phyloP scores from a whole-genome alignment of 1,140 invertebrate genomes.

The Brachionus asplanchnoidis region DNA sequence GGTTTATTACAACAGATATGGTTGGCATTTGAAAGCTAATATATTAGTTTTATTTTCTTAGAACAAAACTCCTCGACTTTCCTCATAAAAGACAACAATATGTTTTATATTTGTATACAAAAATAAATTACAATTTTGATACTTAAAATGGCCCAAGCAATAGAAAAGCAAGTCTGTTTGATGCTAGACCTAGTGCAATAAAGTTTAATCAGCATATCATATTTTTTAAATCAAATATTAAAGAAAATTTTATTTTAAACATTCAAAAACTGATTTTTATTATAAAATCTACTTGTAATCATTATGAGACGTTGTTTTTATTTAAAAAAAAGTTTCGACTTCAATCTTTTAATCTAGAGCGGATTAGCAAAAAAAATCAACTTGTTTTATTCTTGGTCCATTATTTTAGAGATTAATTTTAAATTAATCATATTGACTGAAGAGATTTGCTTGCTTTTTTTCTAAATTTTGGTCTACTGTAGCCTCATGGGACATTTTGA shows the following conservation, averaged over 20 bases:
- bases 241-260: constrained; percentile 19
- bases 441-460: neutral
- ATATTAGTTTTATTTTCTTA: neutral
- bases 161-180: neutral
- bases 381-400: neutral
- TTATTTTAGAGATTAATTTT: neutral
- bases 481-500: neutral
- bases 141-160: neutral
- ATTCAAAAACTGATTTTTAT: neutral
- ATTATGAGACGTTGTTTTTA: neutral
- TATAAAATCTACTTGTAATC: neutral
- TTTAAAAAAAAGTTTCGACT: constrained; percentile 1
- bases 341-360: neutral
- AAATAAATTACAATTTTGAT: neutral
- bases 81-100: constrained; percentile 9
- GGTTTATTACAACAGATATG: neutral
- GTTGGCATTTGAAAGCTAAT: neutral
- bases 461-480: neutral
- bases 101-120: neutral
- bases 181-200: neutral
- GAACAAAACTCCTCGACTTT: neutral
- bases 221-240: constrained; percentile 15
- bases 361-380: constrained; percentile 11
- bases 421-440: neutral
- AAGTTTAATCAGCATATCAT: constrained; percentile 8